phyloP scores from a whole-genome alignment of 1,140 invertebrate species.

The Yoshiicerus persimilis region DNA sequence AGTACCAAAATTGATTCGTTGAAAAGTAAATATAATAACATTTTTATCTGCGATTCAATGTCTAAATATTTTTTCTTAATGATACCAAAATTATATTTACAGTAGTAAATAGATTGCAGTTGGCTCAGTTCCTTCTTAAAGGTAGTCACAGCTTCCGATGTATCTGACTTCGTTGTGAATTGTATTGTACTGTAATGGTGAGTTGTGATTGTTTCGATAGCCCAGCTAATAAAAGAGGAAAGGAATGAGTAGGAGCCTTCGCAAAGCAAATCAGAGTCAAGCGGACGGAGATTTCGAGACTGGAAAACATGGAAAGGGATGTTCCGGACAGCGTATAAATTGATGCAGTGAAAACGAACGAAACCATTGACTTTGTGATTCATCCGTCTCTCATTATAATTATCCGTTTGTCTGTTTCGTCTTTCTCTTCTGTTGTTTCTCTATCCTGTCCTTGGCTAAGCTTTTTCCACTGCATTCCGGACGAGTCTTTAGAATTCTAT shows the following conservation, averaged over 20 bases:
- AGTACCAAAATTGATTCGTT: too few species aligned
- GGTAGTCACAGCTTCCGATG: too few species aligned
- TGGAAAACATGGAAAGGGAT: conserved; percentile 21
- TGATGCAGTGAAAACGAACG: not conserved
- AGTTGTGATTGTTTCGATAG: not conserved
- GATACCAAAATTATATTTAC: too few species aligned
- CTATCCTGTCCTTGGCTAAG: not conserved
- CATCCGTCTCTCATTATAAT: conserved; percentile 17
- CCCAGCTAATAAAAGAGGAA: not conserved
- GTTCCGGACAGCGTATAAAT: conserved; percentile 8
- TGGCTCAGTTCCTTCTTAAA: too few species aligned
- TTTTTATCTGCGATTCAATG: too few species aligned
- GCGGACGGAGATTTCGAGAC: not conserved
- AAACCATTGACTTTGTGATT: conserved; percentile 17
- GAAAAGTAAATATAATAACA: too few species aligned
- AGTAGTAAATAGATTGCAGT: too few species aligned
- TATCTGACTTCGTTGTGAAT: too few species aligned
- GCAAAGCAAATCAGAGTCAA: not conserved
- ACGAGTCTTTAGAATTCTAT: too few species aligned
- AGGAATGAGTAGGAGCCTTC: not conserved
- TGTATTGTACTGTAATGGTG: not conserved
- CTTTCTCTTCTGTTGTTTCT: not conserved
- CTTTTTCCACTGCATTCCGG: not conserved
- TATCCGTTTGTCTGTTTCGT: not conserved
- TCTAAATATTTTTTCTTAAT: too few species aligned